Evolutionary conservation across 1,140 invertebrate genomes (phyloP).

Genomic region (Euura lappo): DNA sequence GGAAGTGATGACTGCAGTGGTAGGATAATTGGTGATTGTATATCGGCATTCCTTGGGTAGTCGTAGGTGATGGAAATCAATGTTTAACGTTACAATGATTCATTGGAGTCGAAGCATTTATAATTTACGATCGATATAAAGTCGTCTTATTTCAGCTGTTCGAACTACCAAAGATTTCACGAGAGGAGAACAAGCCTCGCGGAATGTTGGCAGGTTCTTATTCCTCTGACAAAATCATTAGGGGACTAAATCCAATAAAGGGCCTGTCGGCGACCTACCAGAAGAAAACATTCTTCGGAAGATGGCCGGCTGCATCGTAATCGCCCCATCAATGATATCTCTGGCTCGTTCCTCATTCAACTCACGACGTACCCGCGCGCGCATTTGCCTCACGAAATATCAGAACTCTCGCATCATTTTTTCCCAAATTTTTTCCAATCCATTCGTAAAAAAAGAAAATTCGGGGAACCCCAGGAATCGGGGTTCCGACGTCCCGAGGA

Average conservation of each 20-base stretch:
- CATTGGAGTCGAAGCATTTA: not conserved
- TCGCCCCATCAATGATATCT: conserved; percentile 40
- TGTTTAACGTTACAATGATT: conserved; percentile 6
- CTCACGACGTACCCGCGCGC: conserved; percentile 17
- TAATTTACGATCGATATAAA: not conserved
- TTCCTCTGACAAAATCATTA: conserved; percentile 47
- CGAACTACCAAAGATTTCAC: conserved; percentile 11
- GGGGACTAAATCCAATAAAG: conserved; percentile 50
- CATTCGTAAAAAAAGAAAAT: not conserved
- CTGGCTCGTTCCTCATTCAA: conserved; percentile 14
- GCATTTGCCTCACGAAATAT: conserved; percentile 25
- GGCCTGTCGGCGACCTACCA: conserved; percentile 24
- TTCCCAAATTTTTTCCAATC: no score
- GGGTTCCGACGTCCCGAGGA: no score
- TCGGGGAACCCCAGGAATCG: no score
- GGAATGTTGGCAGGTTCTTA: conserved; percentile 43
- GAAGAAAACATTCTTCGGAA: conserved; percentile 47
- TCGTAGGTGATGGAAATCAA: conserved; percentile 1
- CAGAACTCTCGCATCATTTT: not conserved
- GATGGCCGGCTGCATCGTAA: conserved; percentile 45
- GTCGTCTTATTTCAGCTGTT: not conserved
- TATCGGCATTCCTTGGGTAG: not conserved
- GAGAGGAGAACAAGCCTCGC: conserved; percentile 33
- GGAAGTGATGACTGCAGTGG: not conserved
- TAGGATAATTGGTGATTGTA: not conserved